These are phyloP conservation scores for Actinostola sp. DNA, from an alignment of 92 coral and sea anemone species.

Conservation along the genomic window DNA sequence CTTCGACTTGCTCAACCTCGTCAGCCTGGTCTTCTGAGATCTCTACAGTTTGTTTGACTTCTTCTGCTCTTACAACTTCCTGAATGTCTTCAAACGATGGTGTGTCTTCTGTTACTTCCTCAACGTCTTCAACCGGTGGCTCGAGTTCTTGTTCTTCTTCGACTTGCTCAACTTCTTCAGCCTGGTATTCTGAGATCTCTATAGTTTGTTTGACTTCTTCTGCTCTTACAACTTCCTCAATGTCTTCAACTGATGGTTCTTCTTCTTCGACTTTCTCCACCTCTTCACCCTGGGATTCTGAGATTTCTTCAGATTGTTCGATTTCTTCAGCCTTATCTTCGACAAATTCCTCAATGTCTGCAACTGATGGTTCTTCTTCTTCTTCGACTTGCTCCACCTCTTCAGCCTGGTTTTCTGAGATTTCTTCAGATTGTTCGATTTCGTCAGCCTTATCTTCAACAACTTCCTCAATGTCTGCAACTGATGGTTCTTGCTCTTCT, in stretches of 20 bases:
- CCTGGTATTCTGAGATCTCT: background rate
- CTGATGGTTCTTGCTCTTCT: slow-evolving; percentile 19
- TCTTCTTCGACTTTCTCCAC: background rate
- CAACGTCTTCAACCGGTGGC: too few relatives aligned
- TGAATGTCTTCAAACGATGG: background rate
- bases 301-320: background rate
- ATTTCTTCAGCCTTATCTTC: slow-evolving; percentile 3
- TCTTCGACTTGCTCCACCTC: background rate
- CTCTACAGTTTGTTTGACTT: slow-evolving; percentile 1
- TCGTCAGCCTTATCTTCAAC: background rate
- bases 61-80: slow-evolving; percentile 2
- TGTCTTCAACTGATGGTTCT: slow-evolving; percentile 5
- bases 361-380: background rate
- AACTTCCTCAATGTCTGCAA: slow-evolving; percentile 1
- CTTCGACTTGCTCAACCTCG: too few relatives aligned
- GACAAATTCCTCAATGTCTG: background rate
- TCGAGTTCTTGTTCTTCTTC: slow-evolving; percentile 8
- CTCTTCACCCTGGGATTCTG: background rate
- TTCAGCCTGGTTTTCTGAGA: background rate
- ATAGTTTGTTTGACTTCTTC: slow-evolving; percentile 23
- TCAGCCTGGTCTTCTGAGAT: slow-evolving; percentile 7
- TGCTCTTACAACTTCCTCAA: too few relatives aligned
- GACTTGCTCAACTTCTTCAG: background rate
- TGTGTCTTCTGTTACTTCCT: too few relatives aligned
- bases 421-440: background rate